Evolutionary conservation across 1,140 invertebrate genomes (phyloP).

Genomic region (Batillaria attramentaria): DNA sequence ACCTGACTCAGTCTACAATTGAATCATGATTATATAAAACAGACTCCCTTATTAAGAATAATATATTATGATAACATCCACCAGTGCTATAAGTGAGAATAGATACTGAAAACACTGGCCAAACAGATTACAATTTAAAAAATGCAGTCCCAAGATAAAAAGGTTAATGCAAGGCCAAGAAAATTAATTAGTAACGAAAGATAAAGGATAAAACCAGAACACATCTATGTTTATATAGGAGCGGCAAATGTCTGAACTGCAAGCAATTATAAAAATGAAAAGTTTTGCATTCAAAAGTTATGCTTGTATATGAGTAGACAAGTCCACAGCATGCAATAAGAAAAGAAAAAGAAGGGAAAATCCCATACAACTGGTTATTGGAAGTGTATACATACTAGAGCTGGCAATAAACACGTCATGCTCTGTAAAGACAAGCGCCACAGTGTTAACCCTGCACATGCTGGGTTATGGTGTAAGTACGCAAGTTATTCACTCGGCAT

Average conservation of each 20-base stretch:
- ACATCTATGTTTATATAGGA: slow-evolving; percentile 19
- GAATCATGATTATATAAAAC: too few species aligned
- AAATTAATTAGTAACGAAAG: slow-evolving; percentile 8
- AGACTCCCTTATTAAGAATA: too few species aligned
- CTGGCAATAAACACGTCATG: slow-evolving; percentile 1
- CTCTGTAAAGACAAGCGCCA: slow-evolving; percentile 6
- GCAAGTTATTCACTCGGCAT: slow-evolving; percentile 20
- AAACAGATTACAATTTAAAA: too few species aligned
- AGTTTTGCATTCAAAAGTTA: slow-evolving; percentile 23
- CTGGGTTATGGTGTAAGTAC: slow-evolving; percentile 18
- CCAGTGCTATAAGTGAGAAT: too few species aligned
- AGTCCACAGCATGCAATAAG: slow-evolving; percentile 31
- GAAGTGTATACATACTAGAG: too few species aligned
- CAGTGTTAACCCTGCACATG: slow-evolving; percentile 3
- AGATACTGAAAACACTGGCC: too few species aligned
- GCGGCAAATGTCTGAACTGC: slow-evolving; percentile 12
- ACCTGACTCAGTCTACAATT: too few species aligned
- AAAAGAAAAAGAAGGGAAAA: slow-evolving; percentile 4
- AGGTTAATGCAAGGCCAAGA: too few species aligned
- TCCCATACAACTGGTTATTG: too few species aligned
- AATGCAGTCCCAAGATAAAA: too few species aligned
- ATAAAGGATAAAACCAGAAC: slow-evolving; percentile 4
- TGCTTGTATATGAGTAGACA: neutral
- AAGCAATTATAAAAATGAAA: slow-evolving; percentile 27
- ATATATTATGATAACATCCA: too few species aligned